Base-by-base conservation (phyloP, 2,113 vertebrate genomes). In the Anolis sagrei region DNA sequence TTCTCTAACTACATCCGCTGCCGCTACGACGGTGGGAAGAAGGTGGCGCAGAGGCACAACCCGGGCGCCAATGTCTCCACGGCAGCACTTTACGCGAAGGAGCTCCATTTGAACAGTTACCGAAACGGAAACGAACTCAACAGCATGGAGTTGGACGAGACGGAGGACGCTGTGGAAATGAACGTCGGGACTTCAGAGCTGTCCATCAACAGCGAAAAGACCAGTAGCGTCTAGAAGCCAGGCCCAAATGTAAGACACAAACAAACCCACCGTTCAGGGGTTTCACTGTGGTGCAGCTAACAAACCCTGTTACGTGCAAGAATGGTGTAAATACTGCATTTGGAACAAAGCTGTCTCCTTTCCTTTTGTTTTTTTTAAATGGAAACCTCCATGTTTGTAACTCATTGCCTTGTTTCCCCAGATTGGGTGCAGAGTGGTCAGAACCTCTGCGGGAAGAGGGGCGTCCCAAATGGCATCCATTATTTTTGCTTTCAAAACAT, bases 1-100 rank as follows among this genome's bases (percentile, higher is more conserved):
- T 99, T 99, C 94, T 98, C 98, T 91, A 98, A 96, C 89, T 99
- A 99, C 92, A 97, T 99, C 94, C 95, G 97, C 87, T 99, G 98
- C 91, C 97, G 93, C 7, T 99, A 99, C 84, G 94, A 92, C 90
- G 85, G 94, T 29, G 92, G 83, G 2, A 96, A 92, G 89, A 97
- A 96, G 23, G 96, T 96, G 1, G 92, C 95, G 0, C 85, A 96
- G 7, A 85, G 96, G 7, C 96, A 97, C 11, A 97, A 97, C 25
- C 96, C 96, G 48, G 97, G 97, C 34, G 97, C 97, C 32, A 95
- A 96, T n/a, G 95, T 98, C 25, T 89, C 95, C 11, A 95, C 96
- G 0, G 96, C 95, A n/a, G 93, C 92, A 81, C 92, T 98, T 23
- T 95, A 96, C 0, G 93, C 96, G 48, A 96, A 93, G 9, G 96